Base-by-base conservation (phyloP, 2,113 vertebrate species). In the Lepisosteus oculatus region DNA sequence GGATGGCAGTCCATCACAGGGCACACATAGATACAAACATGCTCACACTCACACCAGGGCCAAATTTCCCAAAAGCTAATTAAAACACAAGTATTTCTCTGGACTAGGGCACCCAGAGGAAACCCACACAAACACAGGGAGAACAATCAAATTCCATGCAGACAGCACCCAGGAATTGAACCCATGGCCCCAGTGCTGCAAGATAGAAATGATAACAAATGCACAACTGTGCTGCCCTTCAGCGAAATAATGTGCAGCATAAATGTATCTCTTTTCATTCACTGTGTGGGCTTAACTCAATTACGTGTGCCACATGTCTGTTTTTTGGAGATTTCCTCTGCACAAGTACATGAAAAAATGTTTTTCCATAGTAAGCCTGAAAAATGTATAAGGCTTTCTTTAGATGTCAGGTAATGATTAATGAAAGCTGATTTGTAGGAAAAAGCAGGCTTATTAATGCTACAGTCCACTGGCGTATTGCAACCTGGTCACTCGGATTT, bases 401-500 rank as follows among this genome's bases (percentile, higher is more conserved):
- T 77, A 54, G 69, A 62, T 2, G 43, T 69, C 76, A 42, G 5
- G 66, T 68, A 69, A 68, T 64, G 72, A 78, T 68, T 76, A 74
- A 73, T 59, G 68, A 56, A 70, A 71, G 68, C 71, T 75, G 76
- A 76, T 77, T 77, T 76, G 71, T 71, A 70, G 59, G 57, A 73
- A 65, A 70, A 70, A 67, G 75, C 65, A 9, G 65, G 55, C 68
- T 42, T 56, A 65, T 68, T 77, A 64, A 76, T 75, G 69, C 74
- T 63, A 62, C 17, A 57, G 67, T 71, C 72, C 75, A 68, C 75
- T 74, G 59, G 74, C 71, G 78, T 74, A 70, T 61, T 62, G 56
- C 71, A 55, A 69, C 51, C 66, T 80, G 74, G 75, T 71, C 75
- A 68, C 71, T 73, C 67, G 74, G 65, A 76, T 68, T 74, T 76